Base-by-base conservation (phyloP, 2,888 invertebrate species). In the Zygaena filipendulae region DNA sequence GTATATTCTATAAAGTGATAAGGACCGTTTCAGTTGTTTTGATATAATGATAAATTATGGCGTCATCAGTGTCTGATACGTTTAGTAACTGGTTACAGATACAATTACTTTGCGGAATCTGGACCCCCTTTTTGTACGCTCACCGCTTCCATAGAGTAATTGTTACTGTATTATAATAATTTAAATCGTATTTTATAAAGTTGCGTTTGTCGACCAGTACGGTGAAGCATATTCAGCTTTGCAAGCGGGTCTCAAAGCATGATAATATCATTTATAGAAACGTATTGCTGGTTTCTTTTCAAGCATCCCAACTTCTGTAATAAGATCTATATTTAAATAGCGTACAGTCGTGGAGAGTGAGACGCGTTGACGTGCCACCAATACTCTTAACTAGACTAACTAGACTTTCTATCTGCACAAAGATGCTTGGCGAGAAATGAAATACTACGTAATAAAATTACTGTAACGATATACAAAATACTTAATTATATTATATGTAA, bases 1-100 rank as follows among this genome's bases (percentile, higher is more conserved):
- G 81, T 81, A 81, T 81, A 80, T 81, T 81, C 75, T 80, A 80
- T 80, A 67, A 80, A 79, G 77, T 79, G 80, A 77, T 75, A 74
- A 77, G 79, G 71, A 75, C 63, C 72, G 74, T 70, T n/a, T 72
- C 69, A 74, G 72, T 79, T 75, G 71, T 74, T 79, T 77, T 74
- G 74, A 74, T 74, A 74, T 71, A n/a, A 75, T 66, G 72, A 71
- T 72, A 64, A 77, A 75, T 67, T 61, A 72, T 69, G 68, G 70
- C 72, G 70, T 59, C 66, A 61, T 66, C 68, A 57, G 63, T 69
- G 68, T 67, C 62, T 60, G 74, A 67, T 66, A 67, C 69, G 68
- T 63, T 66, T 66, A 59, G 64, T 52, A 64, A 61, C 64, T 57
- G 51, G 49, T 44, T 61, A 60, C 72, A 70, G 71, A 51, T 56